Evolutionary conservation across 2,797 vertebrate genomes (phyloP).

Genomic region (Ciconia nigra): DNA sequence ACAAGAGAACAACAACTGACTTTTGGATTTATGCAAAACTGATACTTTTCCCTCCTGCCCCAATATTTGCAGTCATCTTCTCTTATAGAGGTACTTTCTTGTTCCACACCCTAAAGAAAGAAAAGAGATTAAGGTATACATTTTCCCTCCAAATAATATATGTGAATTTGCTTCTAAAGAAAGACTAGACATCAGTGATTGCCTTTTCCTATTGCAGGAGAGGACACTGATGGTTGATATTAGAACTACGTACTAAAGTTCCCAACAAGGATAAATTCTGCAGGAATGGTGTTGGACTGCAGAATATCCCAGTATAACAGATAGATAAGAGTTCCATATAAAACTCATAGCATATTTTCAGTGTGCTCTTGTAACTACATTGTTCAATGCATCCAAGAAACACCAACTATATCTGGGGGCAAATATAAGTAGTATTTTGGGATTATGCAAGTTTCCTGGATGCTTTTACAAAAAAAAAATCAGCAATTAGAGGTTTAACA

Average conservation of each 20-base stretch:
- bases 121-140: not conserved
- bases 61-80: conserved; percentile 46
- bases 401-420: not conserved
- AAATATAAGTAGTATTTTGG: not conserved
- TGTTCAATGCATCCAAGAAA: not conserved
- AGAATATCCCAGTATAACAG: not conserved
- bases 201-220: not conserved
- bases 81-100: conserved; percentile 50
- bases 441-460: not conserved
- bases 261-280: not conserved
- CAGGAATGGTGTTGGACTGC: not conserved
- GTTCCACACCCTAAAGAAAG: conserved; percentile 23
- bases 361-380: not conserved
- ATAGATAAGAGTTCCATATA: not conserved
- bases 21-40: not conserved
- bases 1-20: not conserved
- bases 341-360: not conserved
- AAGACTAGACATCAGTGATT: not conserved
- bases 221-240: not conserved
- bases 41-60: not conserved
- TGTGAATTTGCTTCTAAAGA: not conserved
- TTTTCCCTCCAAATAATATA: not conserved
- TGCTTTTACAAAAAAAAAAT: not conserved
- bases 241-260: not conserved
- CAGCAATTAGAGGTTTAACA: not conserved